A percentile compares a stretch with the other conserved stretches of the same genome.
Conservation (phyloP, 2,888 invertebrate genomes). For the Caenorhabditis macrosperma region DNA sequence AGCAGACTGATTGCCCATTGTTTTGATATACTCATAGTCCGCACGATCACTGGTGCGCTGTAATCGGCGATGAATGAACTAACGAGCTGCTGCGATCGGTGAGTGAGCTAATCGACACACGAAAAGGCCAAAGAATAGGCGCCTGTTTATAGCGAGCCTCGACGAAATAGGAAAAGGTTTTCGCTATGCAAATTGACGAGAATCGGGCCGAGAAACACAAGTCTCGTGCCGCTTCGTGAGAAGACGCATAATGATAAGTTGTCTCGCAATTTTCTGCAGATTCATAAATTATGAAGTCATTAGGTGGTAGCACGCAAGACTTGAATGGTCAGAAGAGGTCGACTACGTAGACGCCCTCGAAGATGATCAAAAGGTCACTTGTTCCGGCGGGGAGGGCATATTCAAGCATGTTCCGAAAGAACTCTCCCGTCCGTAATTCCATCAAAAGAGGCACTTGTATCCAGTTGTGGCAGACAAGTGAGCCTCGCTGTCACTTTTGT, state of each 20-base stretch:
- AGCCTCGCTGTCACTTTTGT: not conserved
- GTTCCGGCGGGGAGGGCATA: not conserved
- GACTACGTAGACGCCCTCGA: no score
- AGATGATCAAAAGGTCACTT: not conserved
- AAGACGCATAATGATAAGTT: conserved; percentile 40
- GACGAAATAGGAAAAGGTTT: conserved; percentile 18
- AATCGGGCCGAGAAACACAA: conserved; percentile 18
- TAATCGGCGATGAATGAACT: conserved; percentile 9
- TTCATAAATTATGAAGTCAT: conserved; percentile 8
- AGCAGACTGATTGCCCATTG: conserved; percentile 67
- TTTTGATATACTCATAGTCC: conserved; percentile 37
- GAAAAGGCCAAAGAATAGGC: conserved; percentile 10
- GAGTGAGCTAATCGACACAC: conserved; percentile 31
- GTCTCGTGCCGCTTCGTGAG: conserved; percentile 16
- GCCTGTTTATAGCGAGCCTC: conserved; percentile 14
- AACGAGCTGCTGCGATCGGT: not conserved
- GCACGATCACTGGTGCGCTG: conserved; percentile 35
- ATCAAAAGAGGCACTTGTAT: not conserved
- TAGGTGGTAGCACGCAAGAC: not conserved
- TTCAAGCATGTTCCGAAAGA: not conserved
- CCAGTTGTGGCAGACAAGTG: not conserved
- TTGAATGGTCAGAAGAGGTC: no score
- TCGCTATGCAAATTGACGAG: conserved; percentile 47
- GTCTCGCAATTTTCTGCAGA: not conserved
- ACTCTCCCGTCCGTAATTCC: not conserved